A percentile compares a stretch with the other conserved stretches of the same genome.
Evolutionary conservation across 2,797 vertebrate genomes (phyloP).

Genomic region (Paramormyrops hopkinsi): DNA sequence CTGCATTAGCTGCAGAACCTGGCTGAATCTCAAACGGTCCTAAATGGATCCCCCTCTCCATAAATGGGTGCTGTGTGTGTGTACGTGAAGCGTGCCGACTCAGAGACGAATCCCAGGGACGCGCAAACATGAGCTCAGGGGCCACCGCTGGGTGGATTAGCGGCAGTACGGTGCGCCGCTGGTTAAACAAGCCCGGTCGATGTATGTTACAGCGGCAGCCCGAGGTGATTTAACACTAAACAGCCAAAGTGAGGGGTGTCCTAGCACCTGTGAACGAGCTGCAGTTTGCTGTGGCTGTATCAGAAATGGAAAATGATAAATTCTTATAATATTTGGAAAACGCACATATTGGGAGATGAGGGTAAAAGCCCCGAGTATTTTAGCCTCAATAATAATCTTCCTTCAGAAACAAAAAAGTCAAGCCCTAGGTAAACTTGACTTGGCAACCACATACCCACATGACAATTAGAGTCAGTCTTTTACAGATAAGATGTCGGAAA

Average conservation of each 20-base stretch:
- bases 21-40: neutral
- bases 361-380: neutral
- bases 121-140: slow-evolving; percentile 24
- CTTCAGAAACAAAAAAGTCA: neutral
- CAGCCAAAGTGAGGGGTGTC: neutral
- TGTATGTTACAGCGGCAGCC: slow-evolving; percentile 33
- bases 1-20: neutral
- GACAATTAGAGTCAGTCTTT: neutral
- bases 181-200: slow-evolving; percentile 57
- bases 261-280: neutral
- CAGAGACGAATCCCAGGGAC: slow-evolving; percentile 51
- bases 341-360: neutral
- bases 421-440: neutral
- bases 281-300: neutral
- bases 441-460: neutral
- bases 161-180: slow-evolving; percentile 30
- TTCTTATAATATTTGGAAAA: neutral
- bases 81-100: slow-evolving; percentile 27
- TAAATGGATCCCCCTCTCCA: slow-evolving; percentile 27
- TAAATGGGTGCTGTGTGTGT: slow-evolving; percentile 50
- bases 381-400: neutral
- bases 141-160: slow-evolving; percentile 20
- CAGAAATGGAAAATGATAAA: neutral
- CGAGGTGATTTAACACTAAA: neutral
- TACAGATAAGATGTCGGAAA: neutral